Conservation (phyloP, 2,113 vertebrate genomes). For the Nesospiza acunhae region DNA sequence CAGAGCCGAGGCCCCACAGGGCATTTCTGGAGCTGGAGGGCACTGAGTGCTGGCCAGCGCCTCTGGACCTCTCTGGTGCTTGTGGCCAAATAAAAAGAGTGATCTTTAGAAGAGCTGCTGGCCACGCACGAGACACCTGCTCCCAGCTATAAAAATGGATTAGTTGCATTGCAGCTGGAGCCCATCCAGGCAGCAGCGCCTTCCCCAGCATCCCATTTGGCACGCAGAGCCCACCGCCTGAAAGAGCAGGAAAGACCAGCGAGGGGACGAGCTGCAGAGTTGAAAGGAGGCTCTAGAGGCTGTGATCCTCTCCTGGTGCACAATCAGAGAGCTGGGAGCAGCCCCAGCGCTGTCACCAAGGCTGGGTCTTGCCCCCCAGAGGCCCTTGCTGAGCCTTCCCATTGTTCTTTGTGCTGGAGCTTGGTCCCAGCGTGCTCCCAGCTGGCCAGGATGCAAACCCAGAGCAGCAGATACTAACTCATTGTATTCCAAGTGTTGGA, state of each 20-base stretch:
- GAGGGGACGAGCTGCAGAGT: conserved; percentile 1
- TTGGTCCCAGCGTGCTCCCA: conserved; percentile 46
- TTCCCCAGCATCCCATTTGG: conserved; percentile 39
- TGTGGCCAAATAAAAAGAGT: background rate
- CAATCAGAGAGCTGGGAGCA: background rate
- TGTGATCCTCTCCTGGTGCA: conserved; percentile 10
- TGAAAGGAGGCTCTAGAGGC: conserved; percentile 43
- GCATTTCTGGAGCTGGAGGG: background rate
- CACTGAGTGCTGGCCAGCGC: fast-evolving
- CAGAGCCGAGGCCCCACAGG: fast-evolving
- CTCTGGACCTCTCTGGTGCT: background rate
- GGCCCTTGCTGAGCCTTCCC: background rate
- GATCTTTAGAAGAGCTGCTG: background rate
- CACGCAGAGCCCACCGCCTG: background rate
- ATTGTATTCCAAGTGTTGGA: background rate
- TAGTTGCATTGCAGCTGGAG: conserved; percentile 39
- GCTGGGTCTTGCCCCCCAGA: background rate
- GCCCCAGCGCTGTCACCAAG: background rate
- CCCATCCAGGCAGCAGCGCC: conserved; percentile 41
- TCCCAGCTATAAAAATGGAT: conserved; percentile 5
- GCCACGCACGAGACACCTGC: conserved; percentile 13
- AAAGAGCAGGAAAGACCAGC: fast-evolving
- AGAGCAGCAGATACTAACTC: conserved; percentile 31
- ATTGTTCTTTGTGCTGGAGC: conserved; percentile 11
- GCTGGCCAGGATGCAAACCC: background rate